A percentile compares a stretch with the other conserved stretches of the same genome.
phyloP scores from a whole-genome alignment of 2,888 invertebrate species.

The Galeruca laticollis region DNA sequence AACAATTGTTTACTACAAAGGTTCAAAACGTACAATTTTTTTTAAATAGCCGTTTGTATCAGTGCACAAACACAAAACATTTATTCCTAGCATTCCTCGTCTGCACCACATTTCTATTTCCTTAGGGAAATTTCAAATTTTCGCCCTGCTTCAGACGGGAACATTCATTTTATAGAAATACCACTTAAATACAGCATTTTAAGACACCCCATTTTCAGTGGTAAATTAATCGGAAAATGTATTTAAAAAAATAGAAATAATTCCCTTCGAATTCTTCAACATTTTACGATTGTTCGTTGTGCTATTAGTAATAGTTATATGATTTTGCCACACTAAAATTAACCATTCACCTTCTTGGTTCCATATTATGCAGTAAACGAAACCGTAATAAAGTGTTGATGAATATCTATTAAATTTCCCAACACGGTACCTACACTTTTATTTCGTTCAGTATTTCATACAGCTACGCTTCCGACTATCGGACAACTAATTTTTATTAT shows the following conservation, averaged over 20 bases:
- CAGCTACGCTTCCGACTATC: background rate
- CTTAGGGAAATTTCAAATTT: constrained; percentile 24
- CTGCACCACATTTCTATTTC: constrained; percentile 15
- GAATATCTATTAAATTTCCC: background rate
- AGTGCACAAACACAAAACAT: background rate
- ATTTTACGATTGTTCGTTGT: too few relatives aligned
- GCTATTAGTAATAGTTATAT: too few relatives aligned
- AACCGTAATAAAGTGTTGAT: background rate
- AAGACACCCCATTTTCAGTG: constrained; percentile 5
- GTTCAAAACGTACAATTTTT: background rate
- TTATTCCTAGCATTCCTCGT: background rate
- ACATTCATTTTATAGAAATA: constrained; percentile 12
- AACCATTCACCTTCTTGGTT: background rate
- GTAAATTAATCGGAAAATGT: background rate
- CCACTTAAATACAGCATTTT: constrained; percentile 7
- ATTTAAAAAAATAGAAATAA: background rate
- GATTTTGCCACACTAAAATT: too few relatives aligned
- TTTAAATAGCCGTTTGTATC: background rate
- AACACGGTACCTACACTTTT: background rate
- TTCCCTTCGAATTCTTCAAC: too few relatives aligned
- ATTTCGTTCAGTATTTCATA: background rate
- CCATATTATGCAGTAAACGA: background rate
- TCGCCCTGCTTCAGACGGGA: constrained; percentile 13
- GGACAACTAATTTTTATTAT: constrained; percentile 15
- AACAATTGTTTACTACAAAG: background rate